Percentiles rank a stretch among this genome's conserved stretches.
These are phyloP conservation scores for Pachydiplax longipennis DNA, from an alignment of 2,888 invertebrate species.

Conservation along the genomic window DNA sequence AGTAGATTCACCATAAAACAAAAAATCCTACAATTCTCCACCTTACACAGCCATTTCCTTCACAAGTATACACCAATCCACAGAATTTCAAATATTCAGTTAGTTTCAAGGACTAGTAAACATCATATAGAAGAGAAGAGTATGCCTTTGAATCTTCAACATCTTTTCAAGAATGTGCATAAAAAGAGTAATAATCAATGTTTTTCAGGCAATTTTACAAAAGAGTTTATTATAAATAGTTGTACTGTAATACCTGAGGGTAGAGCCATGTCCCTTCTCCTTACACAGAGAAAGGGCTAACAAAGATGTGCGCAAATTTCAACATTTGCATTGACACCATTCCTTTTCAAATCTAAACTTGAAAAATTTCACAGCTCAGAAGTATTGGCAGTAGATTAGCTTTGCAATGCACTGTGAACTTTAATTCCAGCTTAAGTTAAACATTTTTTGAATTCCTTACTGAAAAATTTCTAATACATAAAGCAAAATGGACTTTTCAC, in stretches of 20 bases:
- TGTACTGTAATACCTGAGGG: constrained; percentile 40
- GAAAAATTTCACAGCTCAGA: not conserved
- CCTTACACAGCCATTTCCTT: constrained; percentile 1
- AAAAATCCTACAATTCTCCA: not conserved
- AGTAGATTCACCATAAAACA: not conserved
- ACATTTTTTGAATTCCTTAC: not conserved
- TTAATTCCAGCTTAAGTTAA: not conserved
- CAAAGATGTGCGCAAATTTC: constrained; percentile 21
- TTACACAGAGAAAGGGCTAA: not conserved
- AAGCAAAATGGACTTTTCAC: not conserved
- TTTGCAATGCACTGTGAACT: not conserved
- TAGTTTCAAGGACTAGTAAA: constrained; percentile 30
- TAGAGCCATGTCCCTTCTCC: constrained; percentile 4
- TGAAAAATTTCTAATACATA: not conserved
- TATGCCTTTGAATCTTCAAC: not conserved
- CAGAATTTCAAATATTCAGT: not conserved
- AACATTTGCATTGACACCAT: not conserved
- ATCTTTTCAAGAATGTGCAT: not conserved
- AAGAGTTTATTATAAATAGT: constrained; percentile 38
- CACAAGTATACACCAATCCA: not conserved
- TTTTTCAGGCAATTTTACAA: not conserved
- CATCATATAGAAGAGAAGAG: not conserved
- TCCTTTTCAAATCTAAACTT: not conserved
- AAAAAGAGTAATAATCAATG: not conserved
- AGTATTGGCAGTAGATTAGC: not conserved